phyloP scores from a whole-genome alignment of 2,113 vertebrate genomes.

The Paradisaea rubra region DNA sequence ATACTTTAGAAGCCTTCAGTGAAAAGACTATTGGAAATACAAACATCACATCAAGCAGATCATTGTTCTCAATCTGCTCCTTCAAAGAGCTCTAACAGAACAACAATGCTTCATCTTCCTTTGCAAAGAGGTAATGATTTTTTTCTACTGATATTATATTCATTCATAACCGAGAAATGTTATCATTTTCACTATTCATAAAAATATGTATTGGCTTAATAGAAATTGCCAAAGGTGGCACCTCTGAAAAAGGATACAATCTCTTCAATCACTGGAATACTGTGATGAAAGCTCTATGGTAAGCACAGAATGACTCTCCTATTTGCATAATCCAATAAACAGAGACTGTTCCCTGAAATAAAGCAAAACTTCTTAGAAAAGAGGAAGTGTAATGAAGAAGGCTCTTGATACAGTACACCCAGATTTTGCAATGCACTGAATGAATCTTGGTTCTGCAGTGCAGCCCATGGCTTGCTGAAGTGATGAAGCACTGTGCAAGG shows the following conservation, averaged over 20 bases:
- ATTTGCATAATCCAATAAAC: background rate
- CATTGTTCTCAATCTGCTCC: background rate
- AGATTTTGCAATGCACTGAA: background rate
- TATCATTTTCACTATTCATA: background rate
- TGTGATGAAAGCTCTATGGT: background rate
- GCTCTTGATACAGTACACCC: background rate
- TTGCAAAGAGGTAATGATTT: background rate
- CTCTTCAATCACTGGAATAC: background rate
- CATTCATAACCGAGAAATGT: background rate
- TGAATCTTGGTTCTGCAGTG: background rate
- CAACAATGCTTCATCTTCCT: background rate
- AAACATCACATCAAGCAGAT: background rate
- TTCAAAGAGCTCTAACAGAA: background rate
- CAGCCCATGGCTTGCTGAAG: background rate
- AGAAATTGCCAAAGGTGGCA: background rate
- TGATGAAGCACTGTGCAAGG: background rate
- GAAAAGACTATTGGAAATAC: background rate
- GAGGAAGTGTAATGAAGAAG: background rate
- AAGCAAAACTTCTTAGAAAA: background rate
- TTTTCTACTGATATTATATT: background rate
- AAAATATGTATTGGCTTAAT: background rate
- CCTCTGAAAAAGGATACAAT: background rate
- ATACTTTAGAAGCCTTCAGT: background rate
- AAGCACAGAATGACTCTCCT: background rate
- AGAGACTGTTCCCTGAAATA: background rate